These are phyloP conservation scores for Morpho deidamia DNA, from an alignment of 2,888 invertebrate genomes.

Conservation along the genomic window DNA sequence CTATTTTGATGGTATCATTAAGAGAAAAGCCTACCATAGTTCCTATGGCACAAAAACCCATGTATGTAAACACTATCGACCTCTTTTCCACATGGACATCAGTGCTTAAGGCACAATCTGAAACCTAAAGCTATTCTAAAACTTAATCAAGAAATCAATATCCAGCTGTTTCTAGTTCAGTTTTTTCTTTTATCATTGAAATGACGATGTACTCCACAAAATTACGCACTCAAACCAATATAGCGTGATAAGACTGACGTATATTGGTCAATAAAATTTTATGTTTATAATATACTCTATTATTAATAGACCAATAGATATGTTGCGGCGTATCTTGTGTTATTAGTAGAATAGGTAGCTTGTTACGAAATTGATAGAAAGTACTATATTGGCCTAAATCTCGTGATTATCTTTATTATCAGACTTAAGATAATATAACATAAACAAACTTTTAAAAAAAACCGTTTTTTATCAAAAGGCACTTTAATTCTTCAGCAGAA, in stretches of 20 bases:
- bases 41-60: too few species aligned
- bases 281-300: slow-evolving; percentile 15
- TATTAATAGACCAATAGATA: slow-evolving; percentile 12
- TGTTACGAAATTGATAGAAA: background rate
- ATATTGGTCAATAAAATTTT: slow-evolving; percentile 18
- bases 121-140: too few species aligned
- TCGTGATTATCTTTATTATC: too few species aligned
- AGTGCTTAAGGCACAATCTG: background rate
- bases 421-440: too few species aligned
- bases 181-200: background rate
- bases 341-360: slow-evolving; percentile 5
- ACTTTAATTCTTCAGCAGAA: too few species aligned
- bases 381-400: too few species aligned
- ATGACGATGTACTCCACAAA: background rate
- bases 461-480: too few species aligned
- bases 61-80: too few species aligned
- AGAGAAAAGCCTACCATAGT: too few species aligned
- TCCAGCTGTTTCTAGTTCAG: background rate
- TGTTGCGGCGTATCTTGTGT: slow-evolving; percentile 14
- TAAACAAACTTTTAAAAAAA: too few species aligned
- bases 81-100: too few species aligned
- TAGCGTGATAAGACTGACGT: slow-evolving; percentile 13
- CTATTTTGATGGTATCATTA: too few species aligned
- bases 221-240: slow-evolving; percentile 12
- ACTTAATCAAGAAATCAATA: background rate